Evolutionary conservation across 2,888 invertebrate species (phyloP), one percentile per base, ranked within the genome.

Genomic region (Platynereis dumerilii): DNA sequence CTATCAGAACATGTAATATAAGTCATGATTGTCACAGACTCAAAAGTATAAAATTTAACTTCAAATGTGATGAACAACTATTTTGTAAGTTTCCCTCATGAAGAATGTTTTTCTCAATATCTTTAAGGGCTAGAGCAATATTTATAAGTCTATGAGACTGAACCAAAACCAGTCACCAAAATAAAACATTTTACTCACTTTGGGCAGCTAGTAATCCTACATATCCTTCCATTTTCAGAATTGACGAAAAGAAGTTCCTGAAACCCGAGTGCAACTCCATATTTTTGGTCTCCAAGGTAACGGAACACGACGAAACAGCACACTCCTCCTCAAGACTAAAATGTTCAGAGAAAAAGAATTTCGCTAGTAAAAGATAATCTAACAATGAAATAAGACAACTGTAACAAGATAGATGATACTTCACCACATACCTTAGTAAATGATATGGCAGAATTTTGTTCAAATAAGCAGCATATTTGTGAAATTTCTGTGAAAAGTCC

Each of bases 381-480:
- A 34, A 7, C 12, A 34, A 34, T 34, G 34, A 12, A n/a, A n/a
- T 34, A 34, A 12, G 12, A 34, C 12, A 34, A 34, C 12, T 34
- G 34, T 7, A 34, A 7, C 34, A 34, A 7, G 34, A 12, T 12
- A n/a, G n/a, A 34, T 34, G 12, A 34, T 12, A 34, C 34, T 34
- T 7, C 34, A 5, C 12, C 7, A 54, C 65, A 55, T 71, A 85
- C 85, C 85, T 84, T 42, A 82, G 73, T 60, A 80, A 71, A 57
- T 83, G 81, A 68, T 84, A 85, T 15, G 85, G 85, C 60, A 83
- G 70, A 24, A 85, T 66, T 71, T 82, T 84, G 66, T 80, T 80
- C 64, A 82, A 75, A 68, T 84, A 84, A 15, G 72, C 75, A 20
- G 80, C 80, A 73, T 83, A 81, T 39, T 71, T 69, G 54, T 75